Percentiles rank a stretch among this genome's conserved stretches.
Evolutionary conservation across 2,113 vertebrate species (phyloP).

Genomic region (Bambusicola thoracicus): DNA sequence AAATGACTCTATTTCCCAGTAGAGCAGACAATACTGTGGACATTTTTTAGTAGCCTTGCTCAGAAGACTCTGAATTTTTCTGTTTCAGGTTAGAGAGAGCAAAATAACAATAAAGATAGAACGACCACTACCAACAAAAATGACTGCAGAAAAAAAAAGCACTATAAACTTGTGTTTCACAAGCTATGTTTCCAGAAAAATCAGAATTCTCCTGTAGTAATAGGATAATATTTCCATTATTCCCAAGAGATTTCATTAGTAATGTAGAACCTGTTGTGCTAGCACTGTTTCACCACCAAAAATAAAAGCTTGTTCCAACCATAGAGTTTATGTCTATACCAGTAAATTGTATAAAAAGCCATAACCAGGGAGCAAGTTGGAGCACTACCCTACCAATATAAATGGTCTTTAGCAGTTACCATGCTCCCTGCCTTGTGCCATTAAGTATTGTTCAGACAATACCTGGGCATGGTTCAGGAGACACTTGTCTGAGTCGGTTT

Average conservation of each 20-base stretch:
- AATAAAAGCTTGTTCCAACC: neutral
- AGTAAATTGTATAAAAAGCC: neutral
- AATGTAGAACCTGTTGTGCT: neutral
- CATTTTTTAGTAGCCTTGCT: neutral
- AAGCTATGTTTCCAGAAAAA: conserved; percentile 32
- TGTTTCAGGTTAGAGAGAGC: conserved; percentile 1
- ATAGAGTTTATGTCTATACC: neutral
- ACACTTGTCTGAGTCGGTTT: neutral
- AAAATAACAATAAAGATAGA: neutral
- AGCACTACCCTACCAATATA: neutral
- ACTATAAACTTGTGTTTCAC: conserved; percentile 22
- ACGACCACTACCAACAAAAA: neutral
- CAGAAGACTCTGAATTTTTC: neutral
- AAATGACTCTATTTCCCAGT: conserved; percentile 29
- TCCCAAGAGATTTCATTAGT: neutral
- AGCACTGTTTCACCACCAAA: neutral
- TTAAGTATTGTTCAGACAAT: neutral
- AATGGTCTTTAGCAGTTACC: neutral
- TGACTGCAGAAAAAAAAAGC: neutral
- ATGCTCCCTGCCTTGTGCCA: neutral
- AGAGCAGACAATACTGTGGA: neutral
- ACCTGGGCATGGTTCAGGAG: neutral
- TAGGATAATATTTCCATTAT: conserved; percentile 29
- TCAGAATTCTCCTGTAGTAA: neutral
- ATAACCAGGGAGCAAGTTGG: neutral